Base-by-base conservation (phyloP, 1,140 invertebrate genomes). In the Drusus annulatus region DNA sequence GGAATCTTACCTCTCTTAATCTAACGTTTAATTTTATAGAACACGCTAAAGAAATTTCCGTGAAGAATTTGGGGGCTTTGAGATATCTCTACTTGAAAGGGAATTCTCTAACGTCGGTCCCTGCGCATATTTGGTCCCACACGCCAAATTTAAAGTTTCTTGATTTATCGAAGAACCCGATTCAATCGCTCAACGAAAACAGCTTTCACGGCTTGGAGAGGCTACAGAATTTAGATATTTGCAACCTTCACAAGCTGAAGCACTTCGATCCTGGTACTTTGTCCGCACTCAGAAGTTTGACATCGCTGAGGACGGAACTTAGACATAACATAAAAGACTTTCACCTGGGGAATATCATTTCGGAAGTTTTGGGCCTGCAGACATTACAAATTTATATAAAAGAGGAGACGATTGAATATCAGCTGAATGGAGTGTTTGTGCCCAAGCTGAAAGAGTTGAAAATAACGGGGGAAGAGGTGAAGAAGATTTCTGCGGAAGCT, bases 371-470 rank as follows among this genome's bases (percentile, higher is more conserved):
- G 2, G 90, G 91, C 0, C 84, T 96, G 28, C 91, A 93, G 74
- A 92, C 92, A 68, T 88, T 95, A 19, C 91, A 93, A 51, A 92
- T 95, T 58, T 92, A 95, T 84, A 92, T 96, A 83, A 92, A 93
- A 63, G 95, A 96, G 84, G 88, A 92, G 6, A 86, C 90, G 10
- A 90, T 96, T 73, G 93, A 93, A 16, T 92, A 93, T 80, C 94
- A 96, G 84, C 88, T 96, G 65, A 87, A 91, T 45, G 87, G 88
- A 74, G 91, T 93, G 69, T 92, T 94, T 76, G 91, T 93, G 1
- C 94, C 93, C 6, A 96, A 96, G 85, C 89, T 97, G 16, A 91
- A 93, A 75, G 93, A 95, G 80, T 86, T 97, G 25, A 94, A 95
- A 84, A 94, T 97, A 71, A 94, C 93, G 60, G 96, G 96, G 15